Evolutionary conservation across 1,140 invertebrate genomes (phyloP).

Genomic region (Eurosta solidaginis): DNA sequence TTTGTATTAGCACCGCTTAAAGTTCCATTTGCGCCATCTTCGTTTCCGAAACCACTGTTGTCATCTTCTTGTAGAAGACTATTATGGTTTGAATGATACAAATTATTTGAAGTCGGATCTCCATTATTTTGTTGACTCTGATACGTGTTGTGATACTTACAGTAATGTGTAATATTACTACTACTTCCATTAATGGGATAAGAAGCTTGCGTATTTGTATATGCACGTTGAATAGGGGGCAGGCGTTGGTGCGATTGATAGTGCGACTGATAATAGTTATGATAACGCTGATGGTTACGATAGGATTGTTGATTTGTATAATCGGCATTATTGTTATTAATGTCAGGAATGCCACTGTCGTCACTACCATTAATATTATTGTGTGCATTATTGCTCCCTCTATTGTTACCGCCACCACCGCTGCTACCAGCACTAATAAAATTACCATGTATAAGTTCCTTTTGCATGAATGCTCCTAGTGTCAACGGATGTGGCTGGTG

Average conservation of each 20-base stretch:
- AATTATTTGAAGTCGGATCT: neutral
- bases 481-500: constrained; percentile 52
- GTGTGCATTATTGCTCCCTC: no score
- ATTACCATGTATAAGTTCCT: constrained; percentile 44
- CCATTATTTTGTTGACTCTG: neutral
- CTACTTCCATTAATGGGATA: neutral
- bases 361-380: neutral
- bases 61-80: neutral
- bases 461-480: constrained; percentile 52
- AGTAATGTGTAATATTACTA: neutral
- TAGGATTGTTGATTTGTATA: neutral
- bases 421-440: neutral
- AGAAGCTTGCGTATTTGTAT: neutral
- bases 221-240: neutral
- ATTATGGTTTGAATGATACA: neutral
- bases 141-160: neutral
- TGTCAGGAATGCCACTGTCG: neutral
- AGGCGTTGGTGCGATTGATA: constrained; percentile 2
- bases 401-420: no score
- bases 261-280: constrained; percentile 2
- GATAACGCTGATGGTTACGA: neutral
- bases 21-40: neutral
- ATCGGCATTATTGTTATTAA: constrained; percentile 8
- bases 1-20: neutral
- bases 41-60: neutral